Evolutionary conservation across 2,113 vertebrate species (phyloP).

Genomic region (Percina caprodes): DNA sequence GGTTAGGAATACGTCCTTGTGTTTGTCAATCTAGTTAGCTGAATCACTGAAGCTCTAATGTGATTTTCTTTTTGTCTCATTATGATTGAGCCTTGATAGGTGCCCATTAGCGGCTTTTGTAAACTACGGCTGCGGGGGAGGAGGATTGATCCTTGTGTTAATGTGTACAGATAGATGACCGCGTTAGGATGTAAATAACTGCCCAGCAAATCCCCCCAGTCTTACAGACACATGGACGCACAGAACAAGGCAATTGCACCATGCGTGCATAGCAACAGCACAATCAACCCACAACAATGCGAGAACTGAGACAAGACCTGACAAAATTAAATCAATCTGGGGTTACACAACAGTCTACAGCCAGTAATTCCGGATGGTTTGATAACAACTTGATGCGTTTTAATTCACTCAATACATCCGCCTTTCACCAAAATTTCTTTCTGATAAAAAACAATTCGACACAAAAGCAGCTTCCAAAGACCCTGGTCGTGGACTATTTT

Average conservation of each 20-base stretch:
- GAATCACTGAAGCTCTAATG: conserved; percentile 70
- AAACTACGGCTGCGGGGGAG: conserved; percentile 77
- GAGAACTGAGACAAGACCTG: conserved; percentile 21
- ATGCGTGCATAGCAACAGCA: conserved; percentile 53
- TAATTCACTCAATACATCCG: conserved; percentile 2
- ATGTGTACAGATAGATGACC: conserved; percentile 77
- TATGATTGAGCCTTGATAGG: conserved; percentile 80
- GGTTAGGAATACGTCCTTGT: conserved; percentile 73
- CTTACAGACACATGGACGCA: conserved; percentile 20
- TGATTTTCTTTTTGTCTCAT: conserved; percentile 80
- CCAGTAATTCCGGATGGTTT: conserved; percentile 7
- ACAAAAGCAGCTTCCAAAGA: conserved; percentile 22
- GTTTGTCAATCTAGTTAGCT: conserved; percentile 75
- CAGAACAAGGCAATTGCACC: conserved; percentile 18
- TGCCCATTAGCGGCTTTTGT: conserved; percentile 74
- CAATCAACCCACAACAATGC: conserved; percentile 63
- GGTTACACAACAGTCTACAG: conserved; percentile 10
- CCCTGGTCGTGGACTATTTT: background rate
- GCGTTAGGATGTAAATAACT: conserved; percentile 71
- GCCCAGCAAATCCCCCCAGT: conserved; percentile 38
- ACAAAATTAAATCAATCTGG: conserved; percentile 14
- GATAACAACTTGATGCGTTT: background rate
- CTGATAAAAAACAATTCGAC: conserved; percentile 10
- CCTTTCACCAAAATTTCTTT: background rate
- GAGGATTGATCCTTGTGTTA: conserved; percentile 76